Base-by-base conservation (phyloP, 1,140 invertebrate species). In the Trissolcus basalis region DNA sequence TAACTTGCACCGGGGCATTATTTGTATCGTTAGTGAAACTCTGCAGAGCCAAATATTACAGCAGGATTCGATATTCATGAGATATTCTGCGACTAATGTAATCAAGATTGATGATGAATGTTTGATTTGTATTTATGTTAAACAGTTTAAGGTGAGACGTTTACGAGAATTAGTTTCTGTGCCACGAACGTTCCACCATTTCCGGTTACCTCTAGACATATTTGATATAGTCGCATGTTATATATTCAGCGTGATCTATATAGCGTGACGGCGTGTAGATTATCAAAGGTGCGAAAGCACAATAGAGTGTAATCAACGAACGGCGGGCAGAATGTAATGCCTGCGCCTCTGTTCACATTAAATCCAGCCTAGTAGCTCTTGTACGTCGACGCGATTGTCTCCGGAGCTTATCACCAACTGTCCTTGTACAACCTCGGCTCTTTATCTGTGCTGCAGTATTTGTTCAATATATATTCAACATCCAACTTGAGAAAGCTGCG, bases 261-360 rank as follows among this genome's bases (percentile, higher is more conserved):
- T 76, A 59, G 69, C 64, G 68, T 76, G 81, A 85, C 79, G 78
- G 59, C 59, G 60, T 82, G 85, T 85, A 83, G 82, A 86, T 86
- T 85, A 84, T 79, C 80, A 69, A 84, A 84, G 83, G 79, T 80
- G 84, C 68, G 73, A 82, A 76, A 70, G 80, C 80, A 86, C 83
- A 86, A 86, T 86, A 72, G 83, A 80, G 79, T 82, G 81, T 85
- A 86, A 87, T 86, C 84, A 86, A 81, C 80, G 77, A 86, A 81
- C 81, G 77, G 55, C 72, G 61, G 74, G 63, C 68, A 67, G 74
- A 76, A 64, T 74, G 65, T 78, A 78, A 78, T 78, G 76, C 56
- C 64, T 56, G 64, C 55, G 60, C 59, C 70, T 80, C 74, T 79
- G 82, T 85, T 85, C 82, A 85, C 82, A 85, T 85, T 85, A 83